Percentiles rank a stretch among this genome's conserved stretches.
phyloP scores from a whole-genome alignment of 2,113 vertebrate genomes.

The Prietella phreatophila region DNA sequence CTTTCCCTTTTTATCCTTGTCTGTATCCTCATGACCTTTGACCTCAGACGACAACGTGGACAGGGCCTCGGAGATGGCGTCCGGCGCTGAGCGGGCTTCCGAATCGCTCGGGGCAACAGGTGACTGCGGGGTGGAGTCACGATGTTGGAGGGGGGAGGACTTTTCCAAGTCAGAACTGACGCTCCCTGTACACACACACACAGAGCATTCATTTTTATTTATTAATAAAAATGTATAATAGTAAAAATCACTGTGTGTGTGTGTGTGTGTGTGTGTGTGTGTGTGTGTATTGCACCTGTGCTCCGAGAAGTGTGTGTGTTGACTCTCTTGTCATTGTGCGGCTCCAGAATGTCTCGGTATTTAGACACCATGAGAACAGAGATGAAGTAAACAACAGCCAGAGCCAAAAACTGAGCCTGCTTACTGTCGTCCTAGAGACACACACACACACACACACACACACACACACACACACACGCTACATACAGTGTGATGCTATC shows the following conservation, averaged over 20 bases:
- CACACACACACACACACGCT: conserved; percentile 45
- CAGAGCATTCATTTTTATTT: not conserved
- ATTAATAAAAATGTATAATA: not conserved
- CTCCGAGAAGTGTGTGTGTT: conserved; percentile 71
- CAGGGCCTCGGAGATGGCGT: conserved; percentile 89
- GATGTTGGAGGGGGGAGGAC: conserved; percentile 69
- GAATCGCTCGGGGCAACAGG: conserved; percentile 59
- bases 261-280: not conserved
- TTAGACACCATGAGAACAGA: conserved; percentile 99
- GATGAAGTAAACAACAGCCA: conserved; percentile 97
- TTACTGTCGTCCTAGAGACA: conserved; percentile 95
- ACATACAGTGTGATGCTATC: not conserved
- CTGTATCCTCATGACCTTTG: conserved; percentile 65
- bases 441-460: conserved; percentile 24
- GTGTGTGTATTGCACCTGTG: conserved; percentile 55
- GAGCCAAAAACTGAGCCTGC: conserved; percentile 95
- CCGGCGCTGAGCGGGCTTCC: conserved; percentile 70
- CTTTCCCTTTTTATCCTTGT: conserved; percentile 76
- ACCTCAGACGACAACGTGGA: conserved; percentile 89
- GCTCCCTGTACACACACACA: conserved; percentile 55
- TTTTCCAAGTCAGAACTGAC: conserved; percentile 65
- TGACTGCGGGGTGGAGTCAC: conserved; percentile 78
- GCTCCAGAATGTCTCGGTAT: conserved; percentile 97
- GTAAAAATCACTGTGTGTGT: not conserved
- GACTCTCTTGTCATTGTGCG: conserved; percentile 83